Evolutionary conservation across 2,888 invertebrate species (phyloP), one percentile per base, ranked within the genome.

Genomic region (Alloscopus bannaensis): DNA sequence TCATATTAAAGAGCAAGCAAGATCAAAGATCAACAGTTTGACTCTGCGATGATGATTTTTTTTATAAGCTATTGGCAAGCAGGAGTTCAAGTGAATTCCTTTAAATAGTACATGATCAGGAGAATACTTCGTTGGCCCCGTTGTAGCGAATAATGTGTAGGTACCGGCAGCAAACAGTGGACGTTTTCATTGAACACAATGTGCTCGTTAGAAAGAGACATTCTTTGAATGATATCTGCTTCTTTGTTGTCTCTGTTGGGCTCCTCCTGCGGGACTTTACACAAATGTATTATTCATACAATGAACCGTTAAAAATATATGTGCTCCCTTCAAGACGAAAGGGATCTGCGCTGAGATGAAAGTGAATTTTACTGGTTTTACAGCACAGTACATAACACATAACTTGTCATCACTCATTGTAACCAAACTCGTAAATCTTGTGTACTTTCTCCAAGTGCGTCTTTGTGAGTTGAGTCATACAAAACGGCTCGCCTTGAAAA

Each of bases 231-330:
- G 18, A n/a, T 24, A 29, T 62, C 45, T n/a, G n/a, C n/a, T n/a
- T 28, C 28, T 69, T 22, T 52, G 42, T 62, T 20, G 40, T 52
- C 50, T 26, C 22, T 65, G 42, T 24, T 42, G 22, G 42, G 22
- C 55, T 52, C 18, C 24, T 47, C 50, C 65, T 50, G 24, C 13
- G 31, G 24, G 60, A 59, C 31, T 60, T 59, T 64, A 29, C 47
- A 18, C 28, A 40, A 40, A 77, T 78, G 77, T 78, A 69, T 78
- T 78, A 78, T 78, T 78, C 77, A 78, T 78, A 62, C 52, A 26
- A 57, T 68, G 50, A 55, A 55, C 45, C 31, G 22, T 22, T 45
- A 36, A 47, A 13, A 18, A 6, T 3, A 4, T 47, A 47, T 47
- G 11, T 47, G 47, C 18, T 3, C 11, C n/a, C n/a, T n/a, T n/a